Evolutionary conservation across 2,113 vertebrate genomes (phyloP).

Genomic region (Trogon melanurus): DNA sequence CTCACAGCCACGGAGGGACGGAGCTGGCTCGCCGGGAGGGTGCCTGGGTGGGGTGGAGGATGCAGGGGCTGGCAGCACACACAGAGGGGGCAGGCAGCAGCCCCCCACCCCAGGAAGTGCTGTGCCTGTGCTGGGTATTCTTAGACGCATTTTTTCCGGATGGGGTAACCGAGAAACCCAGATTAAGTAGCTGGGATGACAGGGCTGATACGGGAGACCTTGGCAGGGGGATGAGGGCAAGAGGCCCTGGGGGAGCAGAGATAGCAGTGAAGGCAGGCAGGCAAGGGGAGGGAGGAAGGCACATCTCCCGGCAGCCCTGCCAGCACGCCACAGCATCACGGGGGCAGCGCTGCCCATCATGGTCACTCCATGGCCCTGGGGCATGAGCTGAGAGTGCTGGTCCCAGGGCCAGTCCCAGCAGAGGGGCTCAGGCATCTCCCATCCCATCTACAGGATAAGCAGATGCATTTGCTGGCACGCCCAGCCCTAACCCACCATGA

Average conservation of each 20-base stretch:
- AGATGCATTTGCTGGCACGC: rapidly evolving
- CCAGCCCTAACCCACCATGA: neutral
- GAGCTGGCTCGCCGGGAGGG: neutral
- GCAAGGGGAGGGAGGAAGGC: neutral
- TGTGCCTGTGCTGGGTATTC: neutral
- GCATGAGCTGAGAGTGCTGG: rapidly evolving
- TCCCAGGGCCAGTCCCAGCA: neutral
- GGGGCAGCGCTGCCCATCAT: neutral
- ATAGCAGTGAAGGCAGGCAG: neutral
- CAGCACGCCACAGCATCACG: neutral
- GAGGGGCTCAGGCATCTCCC: neutral
- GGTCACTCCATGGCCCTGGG: rapidly evolving
- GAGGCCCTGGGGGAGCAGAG: neutral
- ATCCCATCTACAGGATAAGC: neutral
- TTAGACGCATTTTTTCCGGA: neutral
- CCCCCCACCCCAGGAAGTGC: rapidly evolving
- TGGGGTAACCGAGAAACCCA: neutral
- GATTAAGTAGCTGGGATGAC: neutral
- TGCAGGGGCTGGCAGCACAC: rapidly evolving
- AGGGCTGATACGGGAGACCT: neutral
- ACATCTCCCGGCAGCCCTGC: neutral
- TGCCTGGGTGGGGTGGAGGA: neutral
- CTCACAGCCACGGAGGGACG: rapidly evolving
- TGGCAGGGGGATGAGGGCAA: neutral
- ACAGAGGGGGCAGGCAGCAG: neutral